Conservation (phyloP, 1,140 invertebrate genomes). For the Coenobita brevimanus region DNA sequence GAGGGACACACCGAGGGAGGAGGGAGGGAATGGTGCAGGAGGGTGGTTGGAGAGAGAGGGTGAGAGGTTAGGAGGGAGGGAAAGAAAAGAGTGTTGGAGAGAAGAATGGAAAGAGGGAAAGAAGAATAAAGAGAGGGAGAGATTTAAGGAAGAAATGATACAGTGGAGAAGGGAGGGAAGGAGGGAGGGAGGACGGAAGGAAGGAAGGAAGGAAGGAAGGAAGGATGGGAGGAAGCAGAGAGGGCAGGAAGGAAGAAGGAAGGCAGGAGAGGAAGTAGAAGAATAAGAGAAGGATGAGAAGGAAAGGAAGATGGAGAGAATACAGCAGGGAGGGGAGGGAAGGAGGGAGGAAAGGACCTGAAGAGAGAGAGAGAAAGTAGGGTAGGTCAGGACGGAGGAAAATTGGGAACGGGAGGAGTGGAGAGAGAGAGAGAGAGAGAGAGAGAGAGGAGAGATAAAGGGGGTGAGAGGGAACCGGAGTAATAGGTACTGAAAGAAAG, state of each 20-base stretch:
- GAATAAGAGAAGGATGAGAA: not conserved
- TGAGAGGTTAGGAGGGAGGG: not conserved
- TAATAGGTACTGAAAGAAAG: not conserved
- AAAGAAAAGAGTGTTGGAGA: not conserved
- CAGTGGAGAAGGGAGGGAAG: not conserved
- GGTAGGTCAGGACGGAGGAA: not conserved
- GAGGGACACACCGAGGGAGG: not conserved
- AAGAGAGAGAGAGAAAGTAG: not conserved
- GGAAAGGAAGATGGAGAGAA: not conserved
- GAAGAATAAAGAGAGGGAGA: not conserved
- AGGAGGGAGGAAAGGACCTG: not conserved
- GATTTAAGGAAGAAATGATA: not conserved
- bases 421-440: too few species aligned
- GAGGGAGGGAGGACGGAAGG: too few species aligned
- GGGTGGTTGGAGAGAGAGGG: not conserved
- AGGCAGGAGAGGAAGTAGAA: not conserved
- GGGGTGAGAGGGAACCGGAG: not conserved
- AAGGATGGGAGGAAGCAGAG: not conserved
- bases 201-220: too few species aligned
- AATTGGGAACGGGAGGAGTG: too few species aligned
- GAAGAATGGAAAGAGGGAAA: not conserved
- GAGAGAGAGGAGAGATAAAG: not conserved
- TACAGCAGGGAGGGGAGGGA: not conserved
- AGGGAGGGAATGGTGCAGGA: not conserved
- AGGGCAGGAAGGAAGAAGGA: not conserved